Evolutionary conservation across 2,797 vertebrate genomes (phyloP).

Genomic region (Scarus forsteni): DNA sequence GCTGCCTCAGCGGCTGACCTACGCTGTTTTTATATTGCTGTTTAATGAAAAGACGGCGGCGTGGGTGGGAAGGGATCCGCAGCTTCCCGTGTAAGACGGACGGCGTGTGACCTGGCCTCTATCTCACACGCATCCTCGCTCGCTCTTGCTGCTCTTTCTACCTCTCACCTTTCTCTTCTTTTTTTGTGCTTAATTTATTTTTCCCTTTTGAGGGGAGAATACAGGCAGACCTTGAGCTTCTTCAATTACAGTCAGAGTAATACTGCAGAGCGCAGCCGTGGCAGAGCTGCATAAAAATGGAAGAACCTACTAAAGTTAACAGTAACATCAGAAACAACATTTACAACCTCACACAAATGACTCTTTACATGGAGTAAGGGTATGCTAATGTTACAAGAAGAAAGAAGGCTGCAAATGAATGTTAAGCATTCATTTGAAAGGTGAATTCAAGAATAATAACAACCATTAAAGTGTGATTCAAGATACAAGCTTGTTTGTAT

Average conservation of each 20-base stretch:
- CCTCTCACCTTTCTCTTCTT: conserved; percentile 36
- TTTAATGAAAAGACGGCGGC: conserved; percentile 79
- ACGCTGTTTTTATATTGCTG: conserved; percentile 86
- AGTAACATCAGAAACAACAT: neutral
- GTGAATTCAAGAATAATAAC: no score
- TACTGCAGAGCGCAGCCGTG: conserved; percentile 1
- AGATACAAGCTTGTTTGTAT: neutral
- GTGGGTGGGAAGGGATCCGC: conserved; percentile 55
- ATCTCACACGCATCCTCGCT: conserved; percentile 26
- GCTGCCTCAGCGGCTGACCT: conserved; percentile 78
- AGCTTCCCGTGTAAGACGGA: conserved; percentile 52
- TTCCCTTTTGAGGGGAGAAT: conserved; percentile 51
- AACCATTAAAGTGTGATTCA: neutral
- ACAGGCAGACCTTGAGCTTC: conserved; percentile 50
- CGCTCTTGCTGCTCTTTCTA: conserved; percentile 6
- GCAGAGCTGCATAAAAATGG: conserved; percentile 60
- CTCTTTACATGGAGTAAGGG: neutral
- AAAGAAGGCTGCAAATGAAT: conserved; percentile 12
- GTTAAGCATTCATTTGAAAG: no score
- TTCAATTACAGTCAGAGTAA: conserved; percentile 66
- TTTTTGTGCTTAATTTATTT: conserved; percentile 60
- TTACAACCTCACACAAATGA: conserved; percentile 8
- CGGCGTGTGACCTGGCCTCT: conserved; percentile 14
- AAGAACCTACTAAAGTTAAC: conserved; percentile 39
- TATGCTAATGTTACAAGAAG: conserved; percentile 14